Base-by-base conservation (phyloP, 1,140 invertebrate species). In the Oreohelix idahoensis region DNA sequence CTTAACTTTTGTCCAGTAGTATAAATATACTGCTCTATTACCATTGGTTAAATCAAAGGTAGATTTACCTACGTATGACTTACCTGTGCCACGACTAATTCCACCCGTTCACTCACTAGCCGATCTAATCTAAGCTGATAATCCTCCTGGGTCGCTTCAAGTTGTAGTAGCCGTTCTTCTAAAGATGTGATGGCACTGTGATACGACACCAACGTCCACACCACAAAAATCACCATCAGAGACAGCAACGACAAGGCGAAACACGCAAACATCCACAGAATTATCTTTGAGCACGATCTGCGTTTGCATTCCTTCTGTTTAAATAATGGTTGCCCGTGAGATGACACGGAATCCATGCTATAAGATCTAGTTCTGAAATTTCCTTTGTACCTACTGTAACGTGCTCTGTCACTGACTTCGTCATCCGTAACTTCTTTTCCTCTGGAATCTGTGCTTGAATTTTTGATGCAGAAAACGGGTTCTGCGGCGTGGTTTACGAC, bases 231-330 rank as follows among this genome's bases (percentile, higher is more conserved):
- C 71, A 75, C 49, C 35, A 82, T 39, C 26, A 82, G 51, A 23
- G 51, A 74, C 45, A 82, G 63, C 51, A 82, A 69, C 20, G 73
- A 63, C 45, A 82, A 45, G 38, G 53, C 71, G 58, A 82, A 76
- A 63, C 81, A 77, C 11, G 49, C 73, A 36, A 69, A 77, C 20
- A 77, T 75, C 70, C 70, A 80, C 26, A 49, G 29, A 17, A 58
- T n/a, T 20, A 74, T 80, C 53, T 76, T 79, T 75, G 69, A 73
- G 76, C 58, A 79, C 10, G 71, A 66, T 32, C 78, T 29, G 38
- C 32, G n/a, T 58, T 39, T 71, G 63, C 26, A 42, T 45, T 15
- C 58, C 11, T 13, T 49, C 17, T 51, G 15, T 53, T 58, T 63
- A 1, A 74, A 17, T 39, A 39, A 66, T 2, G 63, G 29, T 29